Conservation (phyloP, 2,888 invertebrate species). For the Synergus gifuensis region DNA sequence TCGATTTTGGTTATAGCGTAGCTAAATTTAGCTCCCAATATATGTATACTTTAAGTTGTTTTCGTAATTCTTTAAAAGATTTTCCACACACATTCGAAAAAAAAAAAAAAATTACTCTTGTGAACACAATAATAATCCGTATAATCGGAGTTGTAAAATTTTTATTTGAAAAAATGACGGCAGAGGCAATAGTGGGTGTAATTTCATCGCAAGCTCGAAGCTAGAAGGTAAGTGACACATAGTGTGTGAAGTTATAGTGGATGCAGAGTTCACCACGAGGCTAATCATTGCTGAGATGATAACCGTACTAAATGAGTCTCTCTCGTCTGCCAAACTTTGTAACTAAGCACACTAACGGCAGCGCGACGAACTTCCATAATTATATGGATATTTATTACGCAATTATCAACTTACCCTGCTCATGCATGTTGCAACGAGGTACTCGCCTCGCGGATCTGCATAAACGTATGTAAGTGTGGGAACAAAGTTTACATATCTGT, state of each 20-base stretch:
- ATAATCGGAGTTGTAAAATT: neutral
- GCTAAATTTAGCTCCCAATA: neutral
- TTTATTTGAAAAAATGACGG: neutral
- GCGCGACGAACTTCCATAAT: conserved; percentile 55
- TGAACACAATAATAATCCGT: neutral
- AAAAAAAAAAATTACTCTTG: too few relatives aligned
- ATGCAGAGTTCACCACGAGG: conserved; percentile 39
- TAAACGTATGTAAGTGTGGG: conserved; percentile 20
- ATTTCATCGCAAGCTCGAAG: neutral
- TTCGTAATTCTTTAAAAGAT: neutral
- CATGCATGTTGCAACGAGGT: conserved; percentile 19
- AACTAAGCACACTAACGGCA: conserved; percentile 36
- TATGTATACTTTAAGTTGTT: neutral
- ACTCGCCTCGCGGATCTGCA: neutral
- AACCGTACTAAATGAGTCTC: conserved; percentile 42
- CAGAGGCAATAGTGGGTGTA: neutral
- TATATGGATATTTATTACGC: conserved; percentile 59
- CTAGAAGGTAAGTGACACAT: conserved; percentile 27
- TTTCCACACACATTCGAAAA: too few relatives aligned
- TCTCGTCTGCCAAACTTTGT: conserved; percentile 40
- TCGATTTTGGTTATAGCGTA: neutral
- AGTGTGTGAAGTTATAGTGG: conserved; percentile 23
- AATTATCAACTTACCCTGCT: conserved; percentile 51
- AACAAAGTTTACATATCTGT: neutral
- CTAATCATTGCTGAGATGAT: conserved; percentile 34